Percentiles rank a stretch among this genome's conserved stretches.
Evolutionary conservation across 2,797 vertebrate genomes (phyloP).

Genomic region (Podarcis lilfordi): DNA sequence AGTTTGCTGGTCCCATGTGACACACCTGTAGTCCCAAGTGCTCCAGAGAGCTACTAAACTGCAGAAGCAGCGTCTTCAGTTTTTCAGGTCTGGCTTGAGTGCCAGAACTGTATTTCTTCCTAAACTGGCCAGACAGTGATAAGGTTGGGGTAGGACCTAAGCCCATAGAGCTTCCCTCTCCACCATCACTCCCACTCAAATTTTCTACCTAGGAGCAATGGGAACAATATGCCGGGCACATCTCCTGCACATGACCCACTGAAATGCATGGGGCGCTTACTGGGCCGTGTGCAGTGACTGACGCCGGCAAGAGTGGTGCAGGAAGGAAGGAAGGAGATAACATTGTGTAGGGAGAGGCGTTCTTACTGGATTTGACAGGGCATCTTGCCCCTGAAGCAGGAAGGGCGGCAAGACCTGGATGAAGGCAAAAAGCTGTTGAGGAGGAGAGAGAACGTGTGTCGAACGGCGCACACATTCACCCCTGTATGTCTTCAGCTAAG

Average conservation of each 20-base stretch:
- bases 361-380: neutral
- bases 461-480: neutral
- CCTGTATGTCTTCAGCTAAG: constrained; percentile 14
- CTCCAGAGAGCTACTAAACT: neutral
- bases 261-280: neutral
- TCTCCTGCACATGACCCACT: neutral
- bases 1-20: neutral
- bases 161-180: neutral
- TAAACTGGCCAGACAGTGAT: fast-evolving
- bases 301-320: neutral
- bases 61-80: neutral
- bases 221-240: neutral
- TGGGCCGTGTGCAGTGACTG: neutral
- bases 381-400: constrained; percentile 17
- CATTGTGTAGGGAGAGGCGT: neutral
- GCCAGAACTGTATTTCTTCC: neutral
- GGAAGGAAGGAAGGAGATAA: neutral
- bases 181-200: neutral
- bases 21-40: neutral
- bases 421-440: constrained; percentile 19
- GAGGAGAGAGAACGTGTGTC: constrained; percentile 11
- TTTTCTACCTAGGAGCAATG: neutral
- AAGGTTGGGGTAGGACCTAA: neutral
- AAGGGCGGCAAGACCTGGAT: constrained; percentile 27
- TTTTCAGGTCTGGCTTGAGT: neutral